A percentile compares a stretch with the other conserved stretches of the same genome.
Conservation (phyloP, 2,797 vertebrate species). For the Cyprinodon diabolis region DNA sequence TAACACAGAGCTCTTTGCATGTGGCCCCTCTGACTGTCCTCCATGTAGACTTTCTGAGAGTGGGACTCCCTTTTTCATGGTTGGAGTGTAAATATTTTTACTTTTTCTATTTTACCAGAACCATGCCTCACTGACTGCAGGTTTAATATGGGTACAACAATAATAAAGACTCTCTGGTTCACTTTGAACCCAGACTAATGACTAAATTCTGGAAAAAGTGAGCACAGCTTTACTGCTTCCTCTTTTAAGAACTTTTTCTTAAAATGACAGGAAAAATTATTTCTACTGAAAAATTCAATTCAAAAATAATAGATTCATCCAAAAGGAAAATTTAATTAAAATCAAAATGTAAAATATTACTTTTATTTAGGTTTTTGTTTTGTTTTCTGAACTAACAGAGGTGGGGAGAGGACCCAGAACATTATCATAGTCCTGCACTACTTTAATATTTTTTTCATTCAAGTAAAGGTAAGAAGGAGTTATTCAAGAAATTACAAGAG, state of each 20-base stretch:
- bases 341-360: neutral
- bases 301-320: no score
- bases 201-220: constrained; percentile 10
- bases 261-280: neutral
- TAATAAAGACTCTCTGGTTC: constrained; percentile 16
- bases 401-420: no score
- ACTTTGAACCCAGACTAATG: constrained; percentile 20
- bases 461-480: no score
- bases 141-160: constrained; percentile 42
- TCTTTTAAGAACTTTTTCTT: constrained; percentile 1
- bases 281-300: neutral
- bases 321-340: no score
- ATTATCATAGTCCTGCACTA: no score
- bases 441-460: no score
- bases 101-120: neutral
- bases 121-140: constrained; percentile 1
- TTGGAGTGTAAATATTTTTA: neutral
- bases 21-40: neutral
- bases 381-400: neutral
- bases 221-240: neutral
- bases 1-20: neutral
- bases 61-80: neutral
- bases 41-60: neutral
- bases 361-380: neutral
- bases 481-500: no score